Evolutionary conservation across 2,113 vertebrate genomes (phyloP).

Genomic region (Antigone vipio): DNA sequence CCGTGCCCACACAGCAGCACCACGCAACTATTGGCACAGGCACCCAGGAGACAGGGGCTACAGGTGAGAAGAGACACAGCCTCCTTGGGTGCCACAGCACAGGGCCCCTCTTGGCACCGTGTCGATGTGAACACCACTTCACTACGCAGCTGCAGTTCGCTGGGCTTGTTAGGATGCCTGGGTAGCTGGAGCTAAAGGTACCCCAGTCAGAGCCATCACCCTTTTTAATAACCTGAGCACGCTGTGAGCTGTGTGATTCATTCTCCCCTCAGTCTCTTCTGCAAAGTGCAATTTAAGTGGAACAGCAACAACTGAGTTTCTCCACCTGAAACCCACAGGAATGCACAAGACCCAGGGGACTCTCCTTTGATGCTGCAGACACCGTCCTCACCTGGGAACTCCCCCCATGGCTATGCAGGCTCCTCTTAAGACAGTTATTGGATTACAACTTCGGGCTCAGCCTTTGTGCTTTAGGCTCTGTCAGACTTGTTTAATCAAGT

Average conservation of each 20-base stretch:
- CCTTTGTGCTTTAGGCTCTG: neutral
- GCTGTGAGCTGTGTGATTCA: neutral
- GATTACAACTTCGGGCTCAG: neutral
- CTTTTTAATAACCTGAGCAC: neutral
- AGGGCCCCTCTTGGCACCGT: neutral
- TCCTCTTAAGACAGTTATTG: neutral
- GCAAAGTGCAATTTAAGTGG: neutral
- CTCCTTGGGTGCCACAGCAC: rapidly evolving
- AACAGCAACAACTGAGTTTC: neutral
- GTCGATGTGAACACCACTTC: neutral
- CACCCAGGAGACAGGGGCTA: neutral
- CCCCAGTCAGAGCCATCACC: neutral
- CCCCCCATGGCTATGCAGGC: neutral
- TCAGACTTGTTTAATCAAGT: conserved; percentile 28
- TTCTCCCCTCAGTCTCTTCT: neutral
- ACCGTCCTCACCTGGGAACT: neutral
- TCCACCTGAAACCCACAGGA: neutral
- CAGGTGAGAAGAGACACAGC: neutral
- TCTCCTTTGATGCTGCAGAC: neutral
- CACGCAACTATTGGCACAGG: rapidly evolving
- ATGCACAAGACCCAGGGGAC: neutral
- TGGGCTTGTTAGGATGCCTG: neutral
- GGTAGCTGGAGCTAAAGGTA: neutral
- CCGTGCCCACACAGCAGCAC: neutral
- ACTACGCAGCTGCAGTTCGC: neutral